Evolutionary conservation across 2,888 invertebrate genomes (phyloP).

Genomic region (Noctua janthe): DNA sequence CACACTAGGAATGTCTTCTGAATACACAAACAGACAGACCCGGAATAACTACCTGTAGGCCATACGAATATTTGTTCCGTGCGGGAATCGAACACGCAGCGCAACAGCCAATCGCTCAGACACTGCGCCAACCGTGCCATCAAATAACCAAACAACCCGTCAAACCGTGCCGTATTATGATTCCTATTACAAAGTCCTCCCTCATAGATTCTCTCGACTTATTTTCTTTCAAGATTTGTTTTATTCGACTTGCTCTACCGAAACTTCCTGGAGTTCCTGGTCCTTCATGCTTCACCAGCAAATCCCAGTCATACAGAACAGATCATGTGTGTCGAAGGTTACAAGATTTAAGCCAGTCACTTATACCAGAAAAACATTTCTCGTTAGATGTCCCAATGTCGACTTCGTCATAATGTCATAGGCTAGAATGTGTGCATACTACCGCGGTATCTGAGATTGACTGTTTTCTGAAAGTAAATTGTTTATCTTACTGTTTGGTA

Average conservation of each 20-base stretch:
- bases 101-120: background rate
- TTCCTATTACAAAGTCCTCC: background rate
- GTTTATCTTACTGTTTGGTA: background rate
- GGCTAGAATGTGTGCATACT: background rate
- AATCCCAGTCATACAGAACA: constrained; percentile 6
- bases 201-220: background rate
- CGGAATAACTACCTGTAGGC: background rate
- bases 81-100: background rate
- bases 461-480: background rate
- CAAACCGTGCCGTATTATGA: background rate
- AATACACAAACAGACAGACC: background rate
- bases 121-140: no score
- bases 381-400: background rate
- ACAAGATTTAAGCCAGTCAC: background rate
- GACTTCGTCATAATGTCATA: background rate
- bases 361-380: background rate
- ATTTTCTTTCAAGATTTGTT: background rate
- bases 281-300: background rate
- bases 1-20: no score
- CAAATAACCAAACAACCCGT: no score
- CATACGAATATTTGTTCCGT: background rate
- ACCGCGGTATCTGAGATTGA: background rate
- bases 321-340: background rate
- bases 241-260: background rate
- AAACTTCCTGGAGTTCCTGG: background rate